Evolutionary conservation across 2,888 invertebrate genomes (phyloP), one percentile per base, ranked within the genome.

Genomic region (Spisula subtruncata): DNA sequence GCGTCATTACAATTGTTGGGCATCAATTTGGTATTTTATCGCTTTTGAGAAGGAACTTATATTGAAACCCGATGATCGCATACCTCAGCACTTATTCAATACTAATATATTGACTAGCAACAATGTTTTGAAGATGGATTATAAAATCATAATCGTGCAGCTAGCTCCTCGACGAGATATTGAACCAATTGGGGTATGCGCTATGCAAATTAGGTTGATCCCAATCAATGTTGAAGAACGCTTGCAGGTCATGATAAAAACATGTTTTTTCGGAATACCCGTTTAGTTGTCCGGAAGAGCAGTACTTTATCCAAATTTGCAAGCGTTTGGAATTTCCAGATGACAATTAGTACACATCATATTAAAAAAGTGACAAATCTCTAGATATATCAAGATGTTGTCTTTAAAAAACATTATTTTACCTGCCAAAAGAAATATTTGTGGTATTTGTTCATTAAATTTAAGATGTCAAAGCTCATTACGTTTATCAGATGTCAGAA

Each of bases 111-210:
- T 51, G 5, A 51, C 1, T 66, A 66, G 25, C 25, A 25, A 25
- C n/a, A 66, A 66, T n/a, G 25, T 66, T 66, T 10, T n/a, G 25
- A 14, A n/a, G 60, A 0, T n/a, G 60, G 4, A 51, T 41, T 41
- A 41, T 41, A 41, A 41, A 41, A 5, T 51, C 51, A 51, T 51
- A 35, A 75, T 32, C 75, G 35, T 75, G 75, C 75, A 75, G 5
- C 46, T n/a, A 79, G 54, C 20, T 41, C n/a, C 16, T 16, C 10
- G 56, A 8, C 75, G 87, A 66, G 71, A 6, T 29, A 87, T 66
- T 87, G 66, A 71, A 48, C 48, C 48, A 87, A 82, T 82, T 12
- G 87, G 86, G 87, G 60, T 87, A 82, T 0, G 18, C 2, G 25
- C 18, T 32, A 20, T 82, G 60, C 8, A 16, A 80, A 85, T 80